Conservation (phyloP, 37 sponge, comb jelly and placozoan genomes). For the Beroe forskalii region DNA sequence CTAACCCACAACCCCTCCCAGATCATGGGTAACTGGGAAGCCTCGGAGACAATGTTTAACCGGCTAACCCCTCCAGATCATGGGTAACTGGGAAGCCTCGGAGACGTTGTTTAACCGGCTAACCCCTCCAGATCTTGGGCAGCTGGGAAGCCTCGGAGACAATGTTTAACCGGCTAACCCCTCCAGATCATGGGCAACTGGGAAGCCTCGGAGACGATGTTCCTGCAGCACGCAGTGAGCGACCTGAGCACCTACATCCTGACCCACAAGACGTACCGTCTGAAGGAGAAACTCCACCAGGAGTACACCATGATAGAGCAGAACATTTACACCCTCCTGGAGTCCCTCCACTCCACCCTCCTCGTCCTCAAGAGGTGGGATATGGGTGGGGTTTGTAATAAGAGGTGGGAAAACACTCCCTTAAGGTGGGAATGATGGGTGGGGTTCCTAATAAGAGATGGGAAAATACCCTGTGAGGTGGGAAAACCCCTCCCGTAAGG, state of each 20-base stretch:
- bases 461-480: too few relatives aligned
- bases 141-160: background rate
- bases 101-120: conserved; percentile 26
- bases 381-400: background rate
- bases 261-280: conserved; percentile 45
- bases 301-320: conserved; percentile 61
- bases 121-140: conserved; percentile 8
- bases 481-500: too few relatives aligned
- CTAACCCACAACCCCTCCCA: too few relatives aligned
- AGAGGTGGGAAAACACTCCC: too few relatives aligned
- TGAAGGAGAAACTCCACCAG: conserved; percentile 62
- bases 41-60: too few relatives aligned
- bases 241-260: conserved; percentile 61
- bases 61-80: conserved; percentile 1
- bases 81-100: conserved; percentile 4
- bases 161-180: too few relatives aligned
- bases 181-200: conserved; percentile 57
- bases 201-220: conserved; percentile 13
- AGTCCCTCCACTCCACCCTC: conserved; percentile 44
- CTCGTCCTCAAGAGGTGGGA: conserved; percentile 42
- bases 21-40: too few relatives aligned
- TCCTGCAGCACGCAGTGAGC: conserved; percentile 43
- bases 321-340: conserved; percentile 50
- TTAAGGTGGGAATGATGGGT: too few relatives aligned
- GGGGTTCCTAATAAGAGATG: too few relatives aligned